Evolutionary conservation across 2,888 invertebrate genomes (phyloP).

Genomic region (Melipona bicolor): DNA sequence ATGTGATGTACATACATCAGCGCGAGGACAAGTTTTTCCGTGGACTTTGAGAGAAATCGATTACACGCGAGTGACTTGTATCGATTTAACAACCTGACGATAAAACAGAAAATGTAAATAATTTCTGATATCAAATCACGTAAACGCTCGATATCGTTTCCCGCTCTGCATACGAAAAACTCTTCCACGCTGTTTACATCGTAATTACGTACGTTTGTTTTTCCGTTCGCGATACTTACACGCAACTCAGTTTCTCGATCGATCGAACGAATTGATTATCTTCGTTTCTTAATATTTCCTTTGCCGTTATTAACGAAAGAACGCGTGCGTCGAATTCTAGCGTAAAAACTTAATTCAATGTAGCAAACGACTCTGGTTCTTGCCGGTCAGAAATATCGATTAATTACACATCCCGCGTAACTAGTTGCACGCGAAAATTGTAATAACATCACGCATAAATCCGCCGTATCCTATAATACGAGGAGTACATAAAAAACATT

Average conservation of each 20-base stretch:
- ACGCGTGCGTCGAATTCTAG: neutral
- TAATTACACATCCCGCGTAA: neutral
- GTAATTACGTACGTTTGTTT: neutral
- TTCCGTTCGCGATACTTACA: neutral
- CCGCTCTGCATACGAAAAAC: neutral
- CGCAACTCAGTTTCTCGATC: neutral
- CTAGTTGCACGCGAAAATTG: neutral
- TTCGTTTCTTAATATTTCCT: neutral
- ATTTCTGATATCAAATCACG: neutral
- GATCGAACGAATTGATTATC: neutral
- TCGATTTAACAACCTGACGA: neutral
- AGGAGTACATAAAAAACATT: neutral
- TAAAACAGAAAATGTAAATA: neutral
- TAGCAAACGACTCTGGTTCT: neutral
- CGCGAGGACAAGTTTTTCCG: constrained; percentile 6
- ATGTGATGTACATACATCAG: neutral
- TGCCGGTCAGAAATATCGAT: neutral
- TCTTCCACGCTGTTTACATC: neutral
- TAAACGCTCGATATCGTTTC: neutral
- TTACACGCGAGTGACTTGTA: neutral
- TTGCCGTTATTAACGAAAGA: neutral
- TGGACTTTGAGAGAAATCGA: constrained; percentile 26
- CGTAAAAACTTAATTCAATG: neutral
- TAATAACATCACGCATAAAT: neutral
- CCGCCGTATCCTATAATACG: neutral